Evolutionary conservation across 2,113 vertebrate species (phyloP).

Genomic region (Menidia beryllina): DNA sequence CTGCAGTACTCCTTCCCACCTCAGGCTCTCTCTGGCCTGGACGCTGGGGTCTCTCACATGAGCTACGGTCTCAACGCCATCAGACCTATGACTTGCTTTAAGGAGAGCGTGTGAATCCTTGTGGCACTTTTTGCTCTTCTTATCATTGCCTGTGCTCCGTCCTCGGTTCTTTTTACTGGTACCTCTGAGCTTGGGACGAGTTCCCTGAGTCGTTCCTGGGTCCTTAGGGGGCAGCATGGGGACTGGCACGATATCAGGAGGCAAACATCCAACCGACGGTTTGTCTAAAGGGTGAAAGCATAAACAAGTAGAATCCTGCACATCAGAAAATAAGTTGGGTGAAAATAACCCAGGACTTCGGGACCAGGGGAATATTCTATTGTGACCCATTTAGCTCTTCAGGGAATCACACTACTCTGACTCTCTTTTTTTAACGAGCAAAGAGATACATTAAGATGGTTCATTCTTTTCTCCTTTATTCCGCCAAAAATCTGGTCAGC

Average conservation of each 20-base stretch:
- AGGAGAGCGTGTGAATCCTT: slow-evolving; percentile 12
- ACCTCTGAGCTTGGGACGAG: slow-evolving; percentile 22
- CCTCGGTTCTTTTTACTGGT: slow-evolving; percentile 28
- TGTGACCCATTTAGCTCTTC: slow-evolving; percentile 4
- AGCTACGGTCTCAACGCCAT: neutral
- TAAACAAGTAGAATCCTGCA: slow-evolving; percentile 25
- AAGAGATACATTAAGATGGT: neutral
- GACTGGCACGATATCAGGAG: slow-evolving; percentile 11
- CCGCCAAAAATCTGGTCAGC: too few relatives aligned
- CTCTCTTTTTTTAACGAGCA: neutral
- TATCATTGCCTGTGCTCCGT: neutral
- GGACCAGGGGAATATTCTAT: slow-evolving; percentile 6
- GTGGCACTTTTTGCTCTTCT: slow-evolving; percentile 34
- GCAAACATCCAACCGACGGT: slow-evolving; percentile 49
- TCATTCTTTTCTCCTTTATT: neutral
- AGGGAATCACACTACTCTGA: neutral
- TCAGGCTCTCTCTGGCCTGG: slow-evolving; percentile 81
- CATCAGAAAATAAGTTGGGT: slow-evolving; percentile 1
- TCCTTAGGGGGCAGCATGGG: slow-evolving; percentile 10
- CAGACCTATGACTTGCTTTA: neutral
- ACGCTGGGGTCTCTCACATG: slow-evolving; percentile 39
- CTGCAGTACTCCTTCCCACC: slow-evolving; percentile 87
- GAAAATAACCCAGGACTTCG: neutral
- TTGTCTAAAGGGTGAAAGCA: slow-evolving; percentile 74
- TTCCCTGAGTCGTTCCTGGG: slow-evolving; percentile 25